These are phyloP conservation scores for Ichneumon xanthorius DNA, from an alignment of 2,888 invertebrate species.

Conservation along the genomic window DNA sequence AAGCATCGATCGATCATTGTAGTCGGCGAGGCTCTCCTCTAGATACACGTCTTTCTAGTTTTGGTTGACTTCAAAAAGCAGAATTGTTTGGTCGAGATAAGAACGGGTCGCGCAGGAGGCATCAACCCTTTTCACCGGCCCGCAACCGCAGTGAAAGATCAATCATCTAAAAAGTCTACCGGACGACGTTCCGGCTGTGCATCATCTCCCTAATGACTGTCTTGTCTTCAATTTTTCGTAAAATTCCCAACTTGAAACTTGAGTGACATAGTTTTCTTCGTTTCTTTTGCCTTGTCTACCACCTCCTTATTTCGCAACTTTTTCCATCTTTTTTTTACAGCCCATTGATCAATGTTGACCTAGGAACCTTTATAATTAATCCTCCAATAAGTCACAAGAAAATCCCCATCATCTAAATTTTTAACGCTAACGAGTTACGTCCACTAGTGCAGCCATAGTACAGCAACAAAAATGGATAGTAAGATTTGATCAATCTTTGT, in stretches of 20 bases:
- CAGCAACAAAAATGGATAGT: too few relatives aligned
- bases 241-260: neutral
- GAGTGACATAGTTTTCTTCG: neutral
- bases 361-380: neutral
- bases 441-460: too few relatives aligned
- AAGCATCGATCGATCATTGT: conserved; percentile 42
- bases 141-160: neutral
- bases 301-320: neutral
- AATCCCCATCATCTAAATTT: too few relatives aligned
- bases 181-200: neutral
- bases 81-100: conserved; percentile 35
- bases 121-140: neutral
- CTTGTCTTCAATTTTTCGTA: neutral
- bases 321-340: neutral
- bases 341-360: neutral
- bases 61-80: conserved; percentile 19
- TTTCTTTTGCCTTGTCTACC: neutral
- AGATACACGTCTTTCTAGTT: conserved; percentile 1
- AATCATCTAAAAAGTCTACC: conserved; percentile 4
- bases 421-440: too few relatives aligned
- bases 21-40: conserved; percentile 2
- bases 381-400: too few relatives aligned
- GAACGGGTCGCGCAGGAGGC: neutral
- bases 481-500: too few relatives aligned
- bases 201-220: neutral